Evolutionary conservation across 2,888 invertebrate species (phyloP), one percentile per base, ranked within the genome.

Genomic region (Dichetophora obliterata): DNA sequence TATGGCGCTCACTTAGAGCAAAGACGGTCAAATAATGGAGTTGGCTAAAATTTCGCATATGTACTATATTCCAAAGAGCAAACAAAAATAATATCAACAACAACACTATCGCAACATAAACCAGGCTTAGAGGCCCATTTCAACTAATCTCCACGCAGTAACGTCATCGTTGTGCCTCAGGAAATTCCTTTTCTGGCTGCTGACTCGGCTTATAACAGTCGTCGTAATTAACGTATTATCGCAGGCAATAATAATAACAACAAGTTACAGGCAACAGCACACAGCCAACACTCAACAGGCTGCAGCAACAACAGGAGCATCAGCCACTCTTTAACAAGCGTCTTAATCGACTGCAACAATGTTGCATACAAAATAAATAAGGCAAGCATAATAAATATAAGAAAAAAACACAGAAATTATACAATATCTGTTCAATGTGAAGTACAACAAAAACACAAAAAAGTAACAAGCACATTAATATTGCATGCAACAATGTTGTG

Each of bases 161-260:
- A 19, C 22, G 19, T 22, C 54, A 27, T 59, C 22, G 27, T 14
- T 22, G 3, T 59, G 27, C 22, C 24, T 22, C 59, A 22, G 24
- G 59, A 59, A 59, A 59, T 59, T 59, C 59, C 59, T 59, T 59
- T 27, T 27, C 24, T 59, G 59, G 22, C 27, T 27, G 59, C 27
- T 59, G 43, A 43, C 43, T 43, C 14, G 43, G 11, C 43, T 14
- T 43, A 43, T 11, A 43, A 43, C 43, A 43, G 43, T 43, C 43
- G 43, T 43, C 59, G 59, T 59, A 24, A 59, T 59, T 59, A 59
- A 59, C 27, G 59, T 27, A 59, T 27, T 19, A 59, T 59, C 19
- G 27, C 59, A 24, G 22, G 27, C 59, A 22, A 59, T 59, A 27
- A 8, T 11, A 59, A 59, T 59, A 43, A 43, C 43, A 43, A 43